These are phyloP conservation scores for Blera fallax DNA, from an alignment of 2,888 invertebrate species.

Conservation along the genomic window DNA sequence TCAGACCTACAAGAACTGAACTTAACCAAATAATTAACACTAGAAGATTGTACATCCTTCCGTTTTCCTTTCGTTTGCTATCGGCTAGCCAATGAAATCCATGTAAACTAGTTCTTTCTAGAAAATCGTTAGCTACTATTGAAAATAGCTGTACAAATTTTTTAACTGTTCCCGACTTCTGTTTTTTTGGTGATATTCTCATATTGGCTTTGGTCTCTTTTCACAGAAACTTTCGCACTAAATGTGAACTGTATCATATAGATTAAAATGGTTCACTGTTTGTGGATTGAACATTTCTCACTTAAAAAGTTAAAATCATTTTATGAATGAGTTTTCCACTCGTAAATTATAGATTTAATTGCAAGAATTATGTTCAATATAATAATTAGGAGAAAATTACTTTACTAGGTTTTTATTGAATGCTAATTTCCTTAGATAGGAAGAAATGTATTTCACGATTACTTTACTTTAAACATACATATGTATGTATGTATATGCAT, in stretches of 20 bases:
- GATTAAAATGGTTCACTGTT: background rate
- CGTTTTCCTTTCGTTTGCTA: background rate
- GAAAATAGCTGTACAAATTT: background rate
- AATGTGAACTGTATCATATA: background rate
- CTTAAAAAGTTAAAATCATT: background rate
- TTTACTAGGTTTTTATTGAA: no score
- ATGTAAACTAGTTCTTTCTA: constrained; percentile 28
- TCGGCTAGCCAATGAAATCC: constrained; percentile 41
- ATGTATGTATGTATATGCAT: no score
- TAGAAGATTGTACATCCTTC: background rate
- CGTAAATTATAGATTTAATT: background rate
- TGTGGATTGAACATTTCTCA: background rate
- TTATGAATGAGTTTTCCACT: background rate
- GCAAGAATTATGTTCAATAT: background rate
- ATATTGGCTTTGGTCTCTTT: background rate
- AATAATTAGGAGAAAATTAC: no score
- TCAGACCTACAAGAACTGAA: constrained; percentile 69
- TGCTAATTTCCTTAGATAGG: no score
- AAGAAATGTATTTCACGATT: no score
- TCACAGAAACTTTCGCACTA: background rate
- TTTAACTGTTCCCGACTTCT: background rate
- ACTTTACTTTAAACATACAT: no score
- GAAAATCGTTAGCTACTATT: constrained; percentile 14
- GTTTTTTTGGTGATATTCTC: background rate
- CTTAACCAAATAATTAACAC: constrained; percentile 67